phyloP scores from a whole-genome alignment of 1,140 invertebrate genomes.

The Arion vulgaris region DNA sequence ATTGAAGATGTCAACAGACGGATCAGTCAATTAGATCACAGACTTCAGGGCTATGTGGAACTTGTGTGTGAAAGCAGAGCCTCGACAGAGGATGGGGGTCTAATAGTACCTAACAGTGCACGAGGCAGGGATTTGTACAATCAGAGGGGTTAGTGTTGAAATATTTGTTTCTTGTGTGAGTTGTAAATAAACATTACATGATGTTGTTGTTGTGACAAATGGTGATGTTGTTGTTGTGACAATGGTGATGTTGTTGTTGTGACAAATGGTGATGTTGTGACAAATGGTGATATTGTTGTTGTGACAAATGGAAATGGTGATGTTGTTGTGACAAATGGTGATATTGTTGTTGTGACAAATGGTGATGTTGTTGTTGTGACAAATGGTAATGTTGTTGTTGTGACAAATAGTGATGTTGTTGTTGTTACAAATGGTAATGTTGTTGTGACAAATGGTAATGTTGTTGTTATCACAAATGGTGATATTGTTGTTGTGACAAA shows the following conservation, averaged over 20 bases:
- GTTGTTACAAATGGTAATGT: background rate
- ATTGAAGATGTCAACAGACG: constrained; percentile 69
- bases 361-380: no score
- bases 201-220: no score
- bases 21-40: constrained; percentile 66
- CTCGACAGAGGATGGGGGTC: constrained; percentile 54
- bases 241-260: no score
- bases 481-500: no score
- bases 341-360: no score
- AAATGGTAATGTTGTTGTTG: background rate
- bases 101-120: constrained; percentile 48
- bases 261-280: background rate
- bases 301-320: no score
- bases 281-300: background rate
- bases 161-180: background rate
- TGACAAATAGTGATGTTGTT: no score
- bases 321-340: no score
- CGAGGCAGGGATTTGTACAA: constrained; percentile 56
- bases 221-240: background rate
- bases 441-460: background rate
- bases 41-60: constrained; percentile 64
- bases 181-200: no score
- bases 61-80: constrained; percentile 65
- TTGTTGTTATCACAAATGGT: no score
- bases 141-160: constrained; percentile 52